Conservation (phyloP, 2,797 vertebrate species). For the Petrocephalus sullivani region DNA sequence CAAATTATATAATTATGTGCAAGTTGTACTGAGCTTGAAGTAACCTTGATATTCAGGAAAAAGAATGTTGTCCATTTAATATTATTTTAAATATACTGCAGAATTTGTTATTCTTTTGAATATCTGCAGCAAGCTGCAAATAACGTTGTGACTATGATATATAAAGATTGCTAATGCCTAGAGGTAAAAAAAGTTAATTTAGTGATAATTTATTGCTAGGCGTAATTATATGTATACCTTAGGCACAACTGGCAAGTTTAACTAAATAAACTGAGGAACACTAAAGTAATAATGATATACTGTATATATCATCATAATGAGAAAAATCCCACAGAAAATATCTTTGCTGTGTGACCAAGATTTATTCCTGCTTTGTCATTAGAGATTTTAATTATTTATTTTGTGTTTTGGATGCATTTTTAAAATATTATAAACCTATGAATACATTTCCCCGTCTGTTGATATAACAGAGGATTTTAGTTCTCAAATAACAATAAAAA, state of each 20-base stretch:
- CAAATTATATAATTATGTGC: not conserved
- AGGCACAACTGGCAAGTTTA: constrained; percentile 37
- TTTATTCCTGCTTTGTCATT: not conserved
- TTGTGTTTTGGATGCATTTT: not conserved
- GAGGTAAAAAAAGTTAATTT: constrained; percentile 34
- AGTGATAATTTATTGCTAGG: constrained; percentile 44
- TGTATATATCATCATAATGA: constrained; percentile 14
- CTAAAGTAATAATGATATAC: constrained; percentile 36
- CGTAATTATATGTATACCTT: constrained; percentile 48
- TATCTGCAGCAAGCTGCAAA: constrained; percentile 13
- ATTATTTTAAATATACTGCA: not conserved
- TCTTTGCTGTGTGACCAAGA: not conserved
- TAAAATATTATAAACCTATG: not conserved
- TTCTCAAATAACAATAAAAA: not conserved
- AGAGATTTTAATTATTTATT: constrained; percentile 8
- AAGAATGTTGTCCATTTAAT: constrained; percentile 15
- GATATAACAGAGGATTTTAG: not conserved
- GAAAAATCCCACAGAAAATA: not conserved
- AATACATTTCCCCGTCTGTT: not conserved
- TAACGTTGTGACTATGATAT: constrained; percentile 21
- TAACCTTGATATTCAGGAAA: constrained; percentile 19
- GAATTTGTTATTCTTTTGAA: constrained; percentile 26
- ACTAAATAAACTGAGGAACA: constrained; percentile 42
- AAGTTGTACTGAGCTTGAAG: not conserved
- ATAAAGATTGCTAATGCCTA: constrained; percentile 27